Evolutionary conservation across 1,140 invertebrate species (phyloP).

Genomic region (Helicorthomorpha holstii): DNA sequence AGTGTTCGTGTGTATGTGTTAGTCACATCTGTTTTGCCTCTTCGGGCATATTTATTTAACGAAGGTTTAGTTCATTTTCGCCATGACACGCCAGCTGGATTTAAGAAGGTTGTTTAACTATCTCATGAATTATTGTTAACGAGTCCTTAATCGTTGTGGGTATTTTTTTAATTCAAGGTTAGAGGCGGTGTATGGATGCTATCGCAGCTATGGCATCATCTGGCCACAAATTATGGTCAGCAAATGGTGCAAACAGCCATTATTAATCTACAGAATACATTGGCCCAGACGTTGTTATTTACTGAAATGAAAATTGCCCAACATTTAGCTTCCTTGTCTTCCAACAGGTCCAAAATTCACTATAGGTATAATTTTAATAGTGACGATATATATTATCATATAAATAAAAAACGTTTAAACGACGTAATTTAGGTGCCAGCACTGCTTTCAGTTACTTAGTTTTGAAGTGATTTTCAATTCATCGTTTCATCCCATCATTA

Average conservation of each 20-base stretch:
- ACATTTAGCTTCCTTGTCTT: not conserved
- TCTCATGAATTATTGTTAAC: not conserved
- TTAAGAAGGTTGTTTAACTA: conserved; percentile 13
- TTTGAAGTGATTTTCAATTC: conserved; percentile 21
- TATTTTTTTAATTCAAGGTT: not conserved
- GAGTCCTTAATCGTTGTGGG: not conserved
- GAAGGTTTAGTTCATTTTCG: conserved; percentile 18
- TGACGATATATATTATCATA: not conserved
- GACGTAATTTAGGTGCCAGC: conserved; percentile 16
- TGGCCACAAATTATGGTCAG: conserved; percentile 13
- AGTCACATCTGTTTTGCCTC: conserved; percentile 18
- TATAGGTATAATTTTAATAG: not conserved
- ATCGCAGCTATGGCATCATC: conserved; percentile 14
- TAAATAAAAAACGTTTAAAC: conserved; percentile 3
- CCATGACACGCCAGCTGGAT: conserved; percentile 13
- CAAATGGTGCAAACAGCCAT: conserved; percentile 11
- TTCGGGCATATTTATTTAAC: conserved; percentile 17
- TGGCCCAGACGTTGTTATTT: conserved; percentile 14
- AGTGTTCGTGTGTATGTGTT: conserved; percentile 17
- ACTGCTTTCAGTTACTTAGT: conserved; percentile 23
- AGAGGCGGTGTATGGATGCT: conserved; percentile 10
- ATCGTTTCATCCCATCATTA: conserved; percentile 18
- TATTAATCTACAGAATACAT: conserved; percentile 11
- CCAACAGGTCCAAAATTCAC: conserved; percentile 2
- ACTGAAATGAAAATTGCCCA: conserved; percentile 11